Evolutionary conservation across 2,888 invertebrate species (phyloP), one percentile per base, ranked within the genome.

Genomic region (Hydraecia micacea): DNA sequence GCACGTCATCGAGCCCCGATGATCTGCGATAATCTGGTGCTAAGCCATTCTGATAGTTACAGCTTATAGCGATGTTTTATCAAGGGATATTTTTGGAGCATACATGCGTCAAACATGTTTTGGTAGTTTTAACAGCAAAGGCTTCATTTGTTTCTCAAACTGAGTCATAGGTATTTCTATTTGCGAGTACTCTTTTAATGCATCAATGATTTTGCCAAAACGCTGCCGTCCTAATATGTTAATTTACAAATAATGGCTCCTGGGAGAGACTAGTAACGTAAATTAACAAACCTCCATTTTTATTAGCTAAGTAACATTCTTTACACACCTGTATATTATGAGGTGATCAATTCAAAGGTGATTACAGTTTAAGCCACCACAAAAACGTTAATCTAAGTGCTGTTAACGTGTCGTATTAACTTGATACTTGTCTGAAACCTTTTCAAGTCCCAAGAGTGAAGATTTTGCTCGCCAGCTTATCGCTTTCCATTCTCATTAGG

Each of bases 401-500:
- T 80, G 77, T 83, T 81, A 86, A 74, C 69, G 81, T 80, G 80
- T 86, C 87, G 87, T 84, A 77, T 85, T 77, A 84, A 77, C 85
- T 84, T 88, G 87, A 81, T 81, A 73, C 86, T 86, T 87, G 88
- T 86, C 88, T 87, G 85, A 84, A 90, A 89, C 89, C 87, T 90
- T 91, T 89, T 86, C 83, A 86, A 90, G 88, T 92, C 92, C 93
- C 92, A 55, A 77, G 92, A 88, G 92, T 77, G 75, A 77, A 86
- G 87, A 91, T 90, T 90, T 89, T 82, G 88, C 84, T 86, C 74
- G 77, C 82, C 85, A 90, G 88, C 88, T 87, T 89, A 91, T 90
- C 89, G 88, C 85, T 91, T 91, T 90, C 88, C 87, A 88, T 90
- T 91, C 89, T 90, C 90, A 91, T 92, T 92, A 91, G 89, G 86